phyloP scores from a whole-genome alignment of 1,140 invertebrate genomes.

The Nymphalis io region DNA sequence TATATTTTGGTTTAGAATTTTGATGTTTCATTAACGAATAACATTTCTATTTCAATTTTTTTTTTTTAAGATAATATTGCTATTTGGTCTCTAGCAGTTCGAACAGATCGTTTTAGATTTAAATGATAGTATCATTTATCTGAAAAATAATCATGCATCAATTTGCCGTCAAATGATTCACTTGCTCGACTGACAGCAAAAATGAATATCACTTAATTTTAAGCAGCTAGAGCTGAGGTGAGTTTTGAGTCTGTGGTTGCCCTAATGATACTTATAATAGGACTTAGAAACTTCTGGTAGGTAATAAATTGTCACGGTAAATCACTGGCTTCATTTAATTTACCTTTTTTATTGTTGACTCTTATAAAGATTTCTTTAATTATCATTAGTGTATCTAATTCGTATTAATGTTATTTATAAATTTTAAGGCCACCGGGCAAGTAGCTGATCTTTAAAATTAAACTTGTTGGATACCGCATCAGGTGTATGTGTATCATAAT shows the following conservation, averaged over 20 bases:
- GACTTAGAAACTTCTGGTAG: conserved; percentile 5
- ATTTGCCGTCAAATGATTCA: background rate
- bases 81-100: too few relatives aligned
- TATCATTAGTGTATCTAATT: conserved; percentile 50
- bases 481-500: background rate
- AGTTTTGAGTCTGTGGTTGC: background rate
- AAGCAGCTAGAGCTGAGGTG: background rate
- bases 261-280: background rate
- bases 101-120: too few relatives aligned
- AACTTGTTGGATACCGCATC: background rate
- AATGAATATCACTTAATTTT: too few relatives aligned
- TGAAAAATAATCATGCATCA: too few relatives aligned
- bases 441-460: conserved; percentile 13
- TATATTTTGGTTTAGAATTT: too few relatives aligned
- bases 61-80: too few relatives aligned
- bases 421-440: conserved; percentile 55
- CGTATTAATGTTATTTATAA: conserved; percentile 40
- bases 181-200: too few relatives aligned
- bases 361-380: conserved; percentile 45
- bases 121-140: too few relatives aligned
- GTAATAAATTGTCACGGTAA: conserved; percentile 60
- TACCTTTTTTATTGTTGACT: conserved; percentile 15
- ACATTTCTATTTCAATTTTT: too few relatives aligned
- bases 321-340: conserved; percentile 18
- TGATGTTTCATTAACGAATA: too few relatives aligned